Evolutionary conservation across 2,888 invertebrate genomes (phyloP).

Genomic region (Coronaproctus castanopsis): DNA sequence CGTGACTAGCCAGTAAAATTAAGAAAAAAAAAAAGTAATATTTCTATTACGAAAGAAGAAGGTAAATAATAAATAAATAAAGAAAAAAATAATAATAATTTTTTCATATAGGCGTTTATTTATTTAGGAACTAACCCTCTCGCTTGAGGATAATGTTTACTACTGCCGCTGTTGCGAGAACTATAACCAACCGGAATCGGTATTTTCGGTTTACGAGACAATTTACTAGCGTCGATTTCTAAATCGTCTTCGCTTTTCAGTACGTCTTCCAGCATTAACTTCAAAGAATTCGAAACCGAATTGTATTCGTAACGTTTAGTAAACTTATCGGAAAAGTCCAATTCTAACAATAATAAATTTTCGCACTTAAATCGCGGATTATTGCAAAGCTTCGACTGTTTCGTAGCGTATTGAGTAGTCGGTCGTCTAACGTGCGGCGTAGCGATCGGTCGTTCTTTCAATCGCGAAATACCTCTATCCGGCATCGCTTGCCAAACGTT

Average conservation of each 20-base stretch:
- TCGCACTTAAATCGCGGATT: slow-evolving; percentile 27
- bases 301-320: slow-evolving; percentile 54
- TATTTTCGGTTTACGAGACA: slow-evolving; percentile 15
- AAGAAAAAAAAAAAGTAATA: too few relatives aligned
- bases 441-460: slow-evolving; percentile 15
- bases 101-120: too few relatives aligned
- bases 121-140: slow-evolving; percentile 23
- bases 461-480: slow-evolving; percentile 18
- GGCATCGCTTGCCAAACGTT: slow-evolving; percentile 44
- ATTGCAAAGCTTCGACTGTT: slow-evolving; percentile 14
- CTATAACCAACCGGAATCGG: slow-evolving; percentile 12
- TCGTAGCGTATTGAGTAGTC: slow-evolving; percentile 23
- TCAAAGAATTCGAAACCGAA: slow-evolving; percentile 46
- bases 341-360: slow-evolving; percentile 49
- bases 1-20: too few relatives aligned
- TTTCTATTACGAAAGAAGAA: too few relatives aligned
- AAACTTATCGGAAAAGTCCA: slow-evolving; percentile 55
- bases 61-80: too few relatives aligned
- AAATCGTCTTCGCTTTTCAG: slow-evolving; percentile 29
- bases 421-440: slow-evolving; percentile 35
- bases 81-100: too few relatives aligned
- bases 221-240: slow-evolving; percentile 20
- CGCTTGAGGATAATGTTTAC: slow-evolving; percentile 21
- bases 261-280: slow-evolving; percentile 41
- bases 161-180: slow-evolving; percentile 14